phyloP scores from a whole-genome alignment of 1,140 invertebrate genomes.

The Asobara japonica region DNA sequence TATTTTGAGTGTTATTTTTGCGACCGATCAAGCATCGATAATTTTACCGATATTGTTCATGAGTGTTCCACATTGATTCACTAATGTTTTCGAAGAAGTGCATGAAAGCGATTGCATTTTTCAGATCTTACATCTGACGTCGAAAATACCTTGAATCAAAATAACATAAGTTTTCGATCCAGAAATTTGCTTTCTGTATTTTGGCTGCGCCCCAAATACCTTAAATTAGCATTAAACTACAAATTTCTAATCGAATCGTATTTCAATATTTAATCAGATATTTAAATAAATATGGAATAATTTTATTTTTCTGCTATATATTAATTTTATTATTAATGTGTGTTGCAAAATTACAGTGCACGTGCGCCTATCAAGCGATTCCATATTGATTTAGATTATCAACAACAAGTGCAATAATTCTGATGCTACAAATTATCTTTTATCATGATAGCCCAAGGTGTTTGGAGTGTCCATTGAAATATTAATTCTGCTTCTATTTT shows the following conservation, averaged over 20 bases:
- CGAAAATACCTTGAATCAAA: too few species aligned
- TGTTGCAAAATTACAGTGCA: slow-evolving; percentile 7
- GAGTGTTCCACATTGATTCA: too few species aligned
- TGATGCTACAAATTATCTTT: background rate
- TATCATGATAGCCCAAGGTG: background rate
- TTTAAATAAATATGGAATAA: slow-evolving; percentile 18
- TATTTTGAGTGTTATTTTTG: too few species aligned
- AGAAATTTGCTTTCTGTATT: too few species aligned
- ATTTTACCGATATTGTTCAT: too few species aligned
- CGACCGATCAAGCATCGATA: too few species aligned
- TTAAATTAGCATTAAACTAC: background rate
- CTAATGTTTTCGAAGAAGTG: too few species aligned
- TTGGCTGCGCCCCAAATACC: too few species aligned
- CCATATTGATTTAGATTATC: slow-evolving; percentile 2
- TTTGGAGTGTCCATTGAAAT: slow-evolving; percentile 20
- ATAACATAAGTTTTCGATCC: too few species aligned
- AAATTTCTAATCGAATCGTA: slow-evolving; percentile 19
- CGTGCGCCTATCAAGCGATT: slow-evolving; percentile 23
- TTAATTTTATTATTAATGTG: too few species aligned
- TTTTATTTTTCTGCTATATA: background rate
- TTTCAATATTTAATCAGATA: background rate
- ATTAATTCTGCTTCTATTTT: background rate
- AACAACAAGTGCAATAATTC: background rate
- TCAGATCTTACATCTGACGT: too few species aligned
- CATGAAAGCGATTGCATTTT: too few species aligned